These are phyloP conservation scores for Zootoca vivipara DNA, from an alignment of 2,113 vertebrate genomes.

Conservation along the genomic window DNA sequence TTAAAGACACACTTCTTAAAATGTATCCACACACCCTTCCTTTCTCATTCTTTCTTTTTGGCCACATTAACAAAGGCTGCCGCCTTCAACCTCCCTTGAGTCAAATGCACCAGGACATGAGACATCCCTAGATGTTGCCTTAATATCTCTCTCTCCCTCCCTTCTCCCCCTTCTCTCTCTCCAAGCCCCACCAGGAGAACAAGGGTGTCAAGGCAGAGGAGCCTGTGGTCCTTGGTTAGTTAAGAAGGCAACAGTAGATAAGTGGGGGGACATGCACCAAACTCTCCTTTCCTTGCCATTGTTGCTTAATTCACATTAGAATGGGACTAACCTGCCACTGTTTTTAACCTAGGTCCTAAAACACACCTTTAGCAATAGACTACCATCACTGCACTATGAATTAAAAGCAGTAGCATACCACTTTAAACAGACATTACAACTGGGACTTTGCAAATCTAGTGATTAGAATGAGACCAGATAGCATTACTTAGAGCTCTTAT, in stretches of 20 bases:
- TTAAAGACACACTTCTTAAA: constrained; percentile 63
- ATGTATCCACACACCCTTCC: constrained; percentile 26
- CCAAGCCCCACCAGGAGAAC: not conserved
- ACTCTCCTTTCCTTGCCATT: not conserved
- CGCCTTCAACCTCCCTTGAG: not conserved
- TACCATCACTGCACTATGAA: too few species aligned
- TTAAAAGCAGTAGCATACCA: too few species aligned
- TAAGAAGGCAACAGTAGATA: not conserved
- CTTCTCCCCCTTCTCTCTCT: not conserved
- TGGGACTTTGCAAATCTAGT: not conserved
- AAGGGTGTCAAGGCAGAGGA: not conserved
- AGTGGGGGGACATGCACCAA: not conserved
- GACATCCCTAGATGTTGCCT: not conserved
- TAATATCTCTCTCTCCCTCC: not conserved
- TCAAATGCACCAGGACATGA: too few species aligned
- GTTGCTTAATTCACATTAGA: not conserved
- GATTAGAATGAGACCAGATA: too few species aligned
- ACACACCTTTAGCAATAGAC: not conserved
- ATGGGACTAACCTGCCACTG: not conserved
- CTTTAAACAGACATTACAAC: too few species aligned
- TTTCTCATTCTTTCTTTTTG: not conserved
- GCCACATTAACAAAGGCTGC: not conserved
- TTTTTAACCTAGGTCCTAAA: not conserved
- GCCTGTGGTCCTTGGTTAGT: not conserved
- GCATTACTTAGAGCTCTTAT: too few species aligned